phyloP scores from a whole-genome alignment of 2,113 vertebrate genomes.

The Edolisoma coerulescens region DNA sequence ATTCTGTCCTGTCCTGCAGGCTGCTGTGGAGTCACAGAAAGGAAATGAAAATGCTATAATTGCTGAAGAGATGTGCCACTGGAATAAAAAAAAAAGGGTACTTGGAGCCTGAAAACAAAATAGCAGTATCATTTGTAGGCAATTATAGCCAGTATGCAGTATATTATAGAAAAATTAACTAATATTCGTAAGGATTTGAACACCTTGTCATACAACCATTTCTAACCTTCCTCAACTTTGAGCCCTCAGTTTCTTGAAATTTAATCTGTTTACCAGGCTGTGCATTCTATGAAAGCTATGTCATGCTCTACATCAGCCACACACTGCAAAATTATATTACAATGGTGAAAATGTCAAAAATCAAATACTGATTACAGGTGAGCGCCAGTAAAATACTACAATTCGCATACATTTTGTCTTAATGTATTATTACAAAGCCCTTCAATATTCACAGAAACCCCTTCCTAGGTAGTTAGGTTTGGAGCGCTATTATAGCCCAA shows the following conservation, averaged over 20 bases:
- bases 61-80: not conserved
- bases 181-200: not conserved
- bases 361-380: not conserved
- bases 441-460: not conserved
- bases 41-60: not conserved
- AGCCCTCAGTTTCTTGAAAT: not conserved
- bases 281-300: not conserved
- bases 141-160: not conserved
- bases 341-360: not conserved
- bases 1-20: not conserved
- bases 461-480: not conserved
- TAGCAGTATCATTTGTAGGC: not conserved
- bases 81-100: not conserved
- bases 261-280: not conserved
- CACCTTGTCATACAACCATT: not conserved
- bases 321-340: not conserved
- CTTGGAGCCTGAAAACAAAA: not conserved
- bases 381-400: not conserved
- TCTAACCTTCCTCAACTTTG: not conserved
- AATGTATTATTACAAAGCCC: not conserved
- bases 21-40: not conserved
- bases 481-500: not conserved
- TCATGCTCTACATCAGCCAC: not conserved
- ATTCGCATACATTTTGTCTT: not conserved
- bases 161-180: not conserved